These are phyloP conservation scores for Propsilocerus akamusi DNA, from an alignment of 1,140 invertebrate genomes.

Conservation along the genomic window DNA sequence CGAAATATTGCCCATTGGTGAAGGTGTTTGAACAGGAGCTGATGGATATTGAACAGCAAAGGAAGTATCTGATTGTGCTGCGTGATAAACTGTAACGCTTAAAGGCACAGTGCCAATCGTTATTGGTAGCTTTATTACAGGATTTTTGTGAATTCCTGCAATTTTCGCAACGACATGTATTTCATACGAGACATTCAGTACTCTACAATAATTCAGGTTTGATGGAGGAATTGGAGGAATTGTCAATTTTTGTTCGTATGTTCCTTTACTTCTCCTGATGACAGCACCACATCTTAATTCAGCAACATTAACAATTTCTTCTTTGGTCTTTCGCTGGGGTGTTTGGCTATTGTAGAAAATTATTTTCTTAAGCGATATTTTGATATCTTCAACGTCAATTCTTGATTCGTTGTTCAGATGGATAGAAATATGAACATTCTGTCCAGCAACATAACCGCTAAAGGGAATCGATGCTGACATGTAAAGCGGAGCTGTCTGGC, in stretches of 20 bases:
- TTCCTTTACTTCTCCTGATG: conserved; percentile 18
- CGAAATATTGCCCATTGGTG: neutral
- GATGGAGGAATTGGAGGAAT: conserved; percentile 49
- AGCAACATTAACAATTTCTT: conserved; percentile 30
- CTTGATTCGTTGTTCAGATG: conserved; percentile 21
- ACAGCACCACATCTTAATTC: conserved; percentile 29
- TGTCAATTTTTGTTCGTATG: conserved; percentile 21
- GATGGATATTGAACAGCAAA: neutral
- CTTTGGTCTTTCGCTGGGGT: conserved; percentile 30
- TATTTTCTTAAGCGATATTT: conserved; percentile 28
- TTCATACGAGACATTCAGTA: conserved; percentile 49
- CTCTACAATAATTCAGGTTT: conserved; percentile 41
- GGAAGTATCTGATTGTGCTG: neutral
- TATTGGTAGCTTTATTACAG: conserved; percentile 26
- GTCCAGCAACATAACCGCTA: neutral
- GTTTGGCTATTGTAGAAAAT: conserved; percentile 25
- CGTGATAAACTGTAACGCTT: too few species aligned
- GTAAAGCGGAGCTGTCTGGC: neutral
- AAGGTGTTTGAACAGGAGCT: neutral
- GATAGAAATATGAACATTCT: neutral
- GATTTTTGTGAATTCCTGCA: conserved; percentile 26
- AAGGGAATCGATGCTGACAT: neutral
- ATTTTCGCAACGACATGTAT: conserved; percentile 33
- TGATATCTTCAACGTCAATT: conserved; percentile 28
- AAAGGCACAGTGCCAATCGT: conserved; percentile 34